These are phyloP conservation scores for Glyphotaelius pellucidus DNA, from an alignment of 2,888 invertebrate genomes.

Conservation along the genomic window DNA sequence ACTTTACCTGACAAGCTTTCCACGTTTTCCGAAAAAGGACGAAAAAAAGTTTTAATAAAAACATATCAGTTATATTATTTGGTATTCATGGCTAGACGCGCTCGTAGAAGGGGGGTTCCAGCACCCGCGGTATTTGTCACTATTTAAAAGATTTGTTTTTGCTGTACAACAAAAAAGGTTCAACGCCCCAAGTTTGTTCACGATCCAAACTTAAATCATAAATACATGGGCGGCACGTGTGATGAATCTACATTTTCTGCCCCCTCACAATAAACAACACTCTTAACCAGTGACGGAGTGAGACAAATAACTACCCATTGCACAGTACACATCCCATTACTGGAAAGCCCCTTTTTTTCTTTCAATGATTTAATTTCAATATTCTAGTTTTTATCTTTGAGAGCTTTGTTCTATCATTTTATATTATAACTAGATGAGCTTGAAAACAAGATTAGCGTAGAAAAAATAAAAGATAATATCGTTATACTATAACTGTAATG, in stretches of 20 bases:
- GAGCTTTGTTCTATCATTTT: not conserved
- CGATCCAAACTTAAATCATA: conserved; percentile 58
- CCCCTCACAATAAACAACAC: conserved; percentile 42
- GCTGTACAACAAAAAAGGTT: conserved; percentile 51
- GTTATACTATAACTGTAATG: not conserved
- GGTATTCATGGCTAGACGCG: conserved; percentile 41
- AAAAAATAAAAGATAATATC: not conserved
- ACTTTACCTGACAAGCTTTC: not conserved
- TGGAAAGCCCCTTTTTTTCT: not conserved
- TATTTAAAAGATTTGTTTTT: conserved; percentile 52
- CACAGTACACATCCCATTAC: not conserved
- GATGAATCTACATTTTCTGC: conserved; percentile 55
- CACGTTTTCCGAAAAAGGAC: not conserved
- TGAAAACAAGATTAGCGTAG: not conserved
- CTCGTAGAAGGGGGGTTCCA: conserved; percentile 18
- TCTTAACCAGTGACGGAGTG: conserved; percentile 41
- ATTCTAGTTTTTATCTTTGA: not conserved
- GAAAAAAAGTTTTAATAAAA: conserved; percentile 30
- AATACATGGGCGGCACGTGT: conserved; percentile 55
- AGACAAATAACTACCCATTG: conserved; percentile 27
- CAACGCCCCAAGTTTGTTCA: conserved; percentile 48
- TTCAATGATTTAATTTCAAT: not conserved
- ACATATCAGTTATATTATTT: conserved; percentile 15
- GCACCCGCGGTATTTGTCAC: conserved; percentile 46
- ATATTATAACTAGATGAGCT: not conserved